These are phyloP conservation scores for Syngnathus typhle DNA, from an alignment of 2,113 vertebrate genomes.

Conservation along the genomic window DNA sequence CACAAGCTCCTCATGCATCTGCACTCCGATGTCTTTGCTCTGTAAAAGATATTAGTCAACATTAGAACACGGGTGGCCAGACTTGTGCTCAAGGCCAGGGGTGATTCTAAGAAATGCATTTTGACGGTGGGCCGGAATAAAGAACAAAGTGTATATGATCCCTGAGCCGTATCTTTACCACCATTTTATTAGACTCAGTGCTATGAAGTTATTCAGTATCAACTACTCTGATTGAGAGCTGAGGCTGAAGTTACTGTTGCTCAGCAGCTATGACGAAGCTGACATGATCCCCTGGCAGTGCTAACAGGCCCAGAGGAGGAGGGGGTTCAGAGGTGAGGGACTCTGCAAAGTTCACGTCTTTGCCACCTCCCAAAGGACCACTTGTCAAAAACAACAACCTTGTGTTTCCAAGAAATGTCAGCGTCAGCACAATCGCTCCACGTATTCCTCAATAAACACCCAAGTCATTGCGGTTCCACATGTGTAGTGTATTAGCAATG, in stretches of 20 bases:
- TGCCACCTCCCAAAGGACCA: conserved; percentile 7
- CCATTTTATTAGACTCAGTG: too few species aligned
- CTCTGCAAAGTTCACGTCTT: conserved; percentile 37
- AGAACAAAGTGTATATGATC: too few species aligned
- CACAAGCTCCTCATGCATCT: conserved; percentile 92
- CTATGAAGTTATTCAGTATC: too few species aligned
- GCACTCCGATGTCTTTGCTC: conserved; percentile 94
- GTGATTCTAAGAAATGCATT: too few species aligned
- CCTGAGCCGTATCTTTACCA: too few species aligned
- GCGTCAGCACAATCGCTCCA: conserved; percentile 29
- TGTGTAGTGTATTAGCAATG: conserved; percentile 38
- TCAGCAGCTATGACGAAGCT: conserved; percentile 47
- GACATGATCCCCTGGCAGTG: conserved; percentile 36
- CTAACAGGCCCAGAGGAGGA: conserved; percentile 29
- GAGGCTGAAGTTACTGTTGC: conserved; percentile 31
- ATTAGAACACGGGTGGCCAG: background rate
- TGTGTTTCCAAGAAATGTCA: conserved; percentile 32
- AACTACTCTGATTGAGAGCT: background rate
- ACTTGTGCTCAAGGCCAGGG: background rate
- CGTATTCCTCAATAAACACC: conserved; percentile 28
- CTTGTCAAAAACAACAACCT: conserved; percentile 37
- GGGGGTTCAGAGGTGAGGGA: conserved; percentile 22
- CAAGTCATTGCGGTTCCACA: conserved; percentile 27
- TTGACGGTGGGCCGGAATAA: too few species aligned
- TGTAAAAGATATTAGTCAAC: conserved; percentile 57